phyloP scores from a whole-genome alignment of 2,888 invertebrate species.

The Dexiosoma caninum region DNA sequence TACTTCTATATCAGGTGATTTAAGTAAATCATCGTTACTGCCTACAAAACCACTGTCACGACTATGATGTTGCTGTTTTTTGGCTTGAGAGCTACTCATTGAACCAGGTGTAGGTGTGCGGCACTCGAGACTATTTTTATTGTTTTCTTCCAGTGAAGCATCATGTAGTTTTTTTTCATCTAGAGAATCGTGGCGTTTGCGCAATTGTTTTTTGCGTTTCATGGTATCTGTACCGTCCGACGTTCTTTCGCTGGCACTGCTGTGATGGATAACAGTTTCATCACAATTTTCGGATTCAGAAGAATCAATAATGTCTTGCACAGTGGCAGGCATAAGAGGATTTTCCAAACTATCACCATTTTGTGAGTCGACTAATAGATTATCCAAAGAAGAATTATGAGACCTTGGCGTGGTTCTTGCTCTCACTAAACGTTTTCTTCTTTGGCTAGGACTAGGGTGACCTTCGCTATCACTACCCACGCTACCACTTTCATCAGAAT shows the following conservation, averaged over 20 bases:
- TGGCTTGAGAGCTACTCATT: constrained; percentile 82
- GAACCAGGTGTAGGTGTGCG: constrained; percentile 69
- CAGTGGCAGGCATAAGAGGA: constrained; percentile 74
- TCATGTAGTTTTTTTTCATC: constrained; percentile 79
- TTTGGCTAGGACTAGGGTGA: constrained; percentile 90
- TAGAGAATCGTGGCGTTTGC: constrained; percentile 80
- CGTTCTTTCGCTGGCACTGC: constrained; percentile 81
- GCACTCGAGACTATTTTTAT: constrained; percentile 65
- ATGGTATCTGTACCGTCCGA: constrained; percentile 82
- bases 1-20: constrained; percentile 78
- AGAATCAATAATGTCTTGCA: constrained; percentile 81
- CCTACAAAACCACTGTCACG: constrained; percentile 93
- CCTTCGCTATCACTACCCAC: constrained; percentile 95
- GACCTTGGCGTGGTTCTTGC: constrained; percentile 90
- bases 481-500: constrained; percentile 87
- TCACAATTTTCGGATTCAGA: constrained; percentile 86
- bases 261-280: constrained; percentile 82
- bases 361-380: constrained; percentile 80
- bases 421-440: constrained; percentile 87
- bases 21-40: constrained; percentile 90
- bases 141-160: constrained; percentile 56
- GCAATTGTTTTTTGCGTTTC: constrained; percentile 88
- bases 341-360: constrained; percentile 69
- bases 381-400: constrained; percentile 89
- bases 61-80: constrained; percentile 83